Evolutionary conservation across 2,113 vertebrate species (phyloP).

Genomic region (Callipepla californica): DNA sequence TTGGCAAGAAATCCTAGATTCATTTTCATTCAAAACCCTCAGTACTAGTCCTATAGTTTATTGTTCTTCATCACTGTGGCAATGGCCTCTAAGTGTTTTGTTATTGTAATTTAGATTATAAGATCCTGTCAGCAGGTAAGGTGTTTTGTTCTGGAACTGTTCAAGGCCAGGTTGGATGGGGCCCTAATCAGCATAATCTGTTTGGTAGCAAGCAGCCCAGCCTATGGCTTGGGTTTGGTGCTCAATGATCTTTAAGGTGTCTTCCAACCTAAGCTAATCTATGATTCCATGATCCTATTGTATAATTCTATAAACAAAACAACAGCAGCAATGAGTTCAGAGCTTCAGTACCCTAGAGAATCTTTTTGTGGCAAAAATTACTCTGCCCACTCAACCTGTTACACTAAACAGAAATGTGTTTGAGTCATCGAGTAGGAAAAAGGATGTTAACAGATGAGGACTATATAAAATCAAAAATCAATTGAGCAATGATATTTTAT

Average conservation of each 20-base stretch:
- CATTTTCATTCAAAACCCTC: neutral
- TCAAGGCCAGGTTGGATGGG: too few relatives aligned
- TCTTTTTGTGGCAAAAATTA: neutral
- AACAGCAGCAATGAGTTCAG: too few relatives aligned
- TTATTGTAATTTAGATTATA: neutral
- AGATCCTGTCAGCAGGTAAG: neutral
- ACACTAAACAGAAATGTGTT: neutral
- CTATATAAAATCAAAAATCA: neutral
- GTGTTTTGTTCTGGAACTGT: neutral
- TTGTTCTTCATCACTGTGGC: neutral
- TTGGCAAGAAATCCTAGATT: neutral
- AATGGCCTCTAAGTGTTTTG: neutral
- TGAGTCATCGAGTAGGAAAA: neutral
- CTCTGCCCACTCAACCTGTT: neutral
- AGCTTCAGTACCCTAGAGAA: neutral
- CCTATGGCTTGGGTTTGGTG: too few relatives aligned
- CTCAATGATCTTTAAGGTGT: too few relatives aligned
- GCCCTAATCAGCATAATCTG: too few relatives aligned
- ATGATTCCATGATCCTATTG: too few relatives aligned
- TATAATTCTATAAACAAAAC: too few relatives aligned
- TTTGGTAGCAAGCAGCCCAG: too few relatives aligned
- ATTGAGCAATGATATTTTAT: neutral
- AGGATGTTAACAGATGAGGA: neutral
- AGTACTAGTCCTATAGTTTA: neutral
- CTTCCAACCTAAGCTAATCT: too few relatives aligned